Evolutionary conservation across 2,113 vertebrate species (phyloP).

Genomic region (Dissostichus mawsoni): DNA sequence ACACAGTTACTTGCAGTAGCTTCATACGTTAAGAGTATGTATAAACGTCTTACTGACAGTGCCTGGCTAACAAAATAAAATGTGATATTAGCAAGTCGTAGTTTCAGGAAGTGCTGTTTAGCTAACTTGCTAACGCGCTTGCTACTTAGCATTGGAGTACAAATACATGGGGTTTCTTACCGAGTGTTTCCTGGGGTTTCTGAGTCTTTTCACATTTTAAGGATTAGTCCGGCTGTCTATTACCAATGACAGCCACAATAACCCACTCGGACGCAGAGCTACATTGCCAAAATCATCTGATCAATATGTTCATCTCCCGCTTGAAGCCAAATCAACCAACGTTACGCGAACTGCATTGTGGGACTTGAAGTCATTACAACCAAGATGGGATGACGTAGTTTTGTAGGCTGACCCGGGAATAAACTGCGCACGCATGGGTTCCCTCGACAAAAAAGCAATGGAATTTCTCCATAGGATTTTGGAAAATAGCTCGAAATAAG

Average conservation of each 20-base stretch:
- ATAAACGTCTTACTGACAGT: neutral
- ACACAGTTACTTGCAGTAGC: neutral
- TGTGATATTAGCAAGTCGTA: neutral
- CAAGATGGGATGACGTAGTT: no score
- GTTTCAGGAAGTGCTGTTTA: conserved; percentile 60
- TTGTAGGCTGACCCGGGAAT: no score
- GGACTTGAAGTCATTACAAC: conserved; percentile 42
- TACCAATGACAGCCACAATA: neutral
- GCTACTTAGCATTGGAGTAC: neutral
- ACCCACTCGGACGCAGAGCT: no score
- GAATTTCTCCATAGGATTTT: no score
- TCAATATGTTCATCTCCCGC: conserved; percentile 42
- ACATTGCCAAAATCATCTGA: neutral
- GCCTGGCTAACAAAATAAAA: neutral
- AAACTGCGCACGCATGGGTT: no score
- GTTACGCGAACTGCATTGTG: conserved; percentile 49
- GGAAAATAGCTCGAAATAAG: no score
- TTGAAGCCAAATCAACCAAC: neutral
- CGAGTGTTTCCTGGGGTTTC: conserved; percentile 38
- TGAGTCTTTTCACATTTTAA: conserved; percentile 54
- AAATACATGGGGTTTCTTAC: conserved; percentile 47
- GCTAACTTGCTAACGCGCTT: conserved; percentile 32
- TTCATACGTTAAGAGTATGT: neutral
- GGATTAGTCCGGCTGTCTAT: neutral
- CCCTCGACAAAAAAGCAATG: no score